Conservation (phyloP, 1,140 invertebrate genomes). For the Drosophila insularis region DNA sequence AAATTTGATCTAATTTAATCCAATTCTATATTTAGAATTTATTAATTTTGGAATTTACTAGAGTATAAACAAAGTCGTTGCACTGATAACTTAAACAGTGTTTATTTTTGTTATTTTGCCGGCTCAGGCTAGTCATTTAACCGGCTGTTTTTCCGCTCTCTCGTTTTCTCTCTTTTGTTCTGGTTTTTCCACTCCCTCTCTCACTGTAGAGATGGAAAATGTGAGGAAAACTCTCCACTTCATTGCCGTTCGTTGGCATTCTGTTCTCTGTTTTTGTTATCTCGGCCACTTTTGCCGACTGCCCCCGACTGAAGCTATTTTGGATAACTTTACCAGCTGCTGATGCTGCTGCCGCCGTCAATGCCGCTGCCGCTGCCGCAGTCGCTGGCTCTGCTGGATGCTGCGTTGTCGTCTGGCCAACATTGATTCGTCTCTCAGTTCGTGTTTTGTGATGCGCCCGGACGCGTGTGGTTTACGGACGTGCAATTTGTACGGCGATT, state of each 20-base stretch:
- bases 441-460: slow-evolving; percentile 81
- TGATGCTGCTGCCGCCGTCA: slow-evolving; percentile 16
- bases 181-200: slow-evolving; percentile 19
- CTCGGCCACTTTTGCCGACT: slow-evolving; percentile 50
- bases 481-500: slow-evolving; percentile 9
- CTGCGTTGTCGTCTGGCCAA: slow-evolving; percentile 38
- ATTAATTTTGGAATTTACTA: neutral
- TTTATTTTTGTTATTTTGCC: slow-evolving; percentile 53
- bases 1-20: too few species aligned
- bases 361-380: slow-evolving; percentile 3
- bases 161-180: neutral
- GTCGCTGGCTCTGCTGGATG: slow-evolving; percentile 31
- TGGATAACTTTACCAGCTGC: slow-evolving; percentile 61
- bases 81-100: slow-evolving; percentile 11
- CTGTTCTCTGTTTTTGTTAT: slow-evolving; percentile 77
- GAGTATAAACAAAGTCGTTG: neutral
- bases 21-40: too few species aligned
- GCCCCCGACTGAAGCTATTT: slow-evolving; percentile 55
- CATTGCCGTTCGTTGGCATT: slow-evolving; percentile 8
- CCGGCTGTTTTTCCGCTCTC: slow-evolving; percentile 48
- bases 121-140: slow-evolving; percentile 53
- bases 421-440: slow-evolving; percentile 70
- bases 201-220: slow-evolving; percentile 27
- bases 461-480: slow-evolving; percentile 73
- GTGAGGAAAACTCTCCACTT: slow-evolving; percentile 50